phyloP scores from a whole-genome alignment of 1,140 invertebrate genomes.

The Sarcophaga bullata region DNA sequence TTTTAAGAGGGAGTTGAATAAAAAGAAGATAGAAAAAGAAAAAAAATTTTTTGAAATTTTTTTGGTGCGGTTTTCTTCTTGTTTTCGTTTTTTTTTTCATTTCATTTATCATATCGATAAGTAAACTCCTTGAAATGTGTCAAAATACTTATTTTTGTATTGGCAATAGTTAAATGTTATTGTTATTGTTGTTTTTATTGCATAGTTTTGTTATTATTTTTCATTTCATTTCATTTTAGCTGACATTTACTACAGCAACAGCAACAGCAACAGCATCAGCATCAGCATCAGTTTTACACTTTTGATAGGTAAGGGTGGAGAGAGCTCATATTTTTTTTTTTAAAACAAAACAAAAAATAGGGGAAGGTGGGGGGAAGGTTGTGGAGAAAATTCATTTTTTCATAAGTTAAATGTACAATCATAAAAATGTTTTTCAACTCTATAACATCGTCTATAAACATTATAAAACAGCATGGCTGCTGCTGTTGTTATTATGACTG shows the following conservation, averaged over 20 bases:
- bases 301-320: too few relatives aligned
- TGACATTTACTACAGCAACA: slow-evolving; percentile 12
- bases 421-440: slow-evolving; percentile 3
- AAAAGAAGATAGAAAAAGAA: too few relatives aligned
- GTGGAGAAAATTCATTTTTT: neutral
- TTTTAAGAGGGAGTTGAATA: too few relatives aligned
- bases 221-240: slow-evolving; percentile 12
- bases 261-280: neutral
- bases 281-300: neutral
- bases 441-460: neutral
- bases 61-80: neutral
- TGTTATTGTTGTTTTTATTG: neutral
- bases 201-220: neutral
- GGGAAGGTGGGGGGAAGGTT: neutral
- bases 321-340: neutral
- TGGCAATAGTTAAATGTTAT: neutral
- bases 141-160: slow-evolving; percentile 5
- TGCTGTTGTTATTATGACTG: slow-evolving; percentile 1
- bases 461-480: slow-evolving; percentile 4
- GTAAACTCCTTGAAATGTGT: neutral
- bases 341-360: neutral
- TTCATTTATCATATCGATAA: too few relatives aligned
- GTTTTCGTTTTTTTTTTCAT: neutral
- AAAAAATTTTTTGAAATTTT: neutral
- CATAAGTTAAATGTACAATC: neutral